Conservation (phyloP, 2,888 invertebrate genomes). For the Thecophora atra region DNA sequence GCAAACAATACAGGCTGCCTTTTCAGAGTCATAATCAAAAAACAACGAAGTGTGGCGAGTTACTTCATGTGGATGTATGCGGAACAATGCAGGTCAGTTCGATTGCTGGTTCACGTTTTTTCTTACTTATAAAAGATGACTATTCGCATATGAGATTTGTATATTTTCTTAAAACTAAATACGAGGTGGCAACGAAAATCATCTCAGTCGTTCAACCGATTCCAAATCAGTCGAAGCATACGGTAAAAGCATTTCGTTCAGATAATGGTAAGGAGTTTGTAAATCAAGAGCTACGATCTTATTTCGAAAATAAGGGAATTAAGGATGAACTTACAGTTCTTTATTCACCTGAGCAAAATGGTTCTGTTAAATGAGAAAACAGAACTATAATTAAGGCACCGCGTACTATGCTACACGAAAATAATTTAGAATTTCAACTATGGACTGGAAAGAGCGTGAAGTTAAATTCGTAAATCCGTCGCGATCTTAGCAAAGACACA, state of each 20-base stretch:
- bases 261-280: conserved; percentile 2
- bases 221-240: background rate
- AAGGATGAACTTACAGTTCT: conserved; percentile 39
- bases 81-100: no score
- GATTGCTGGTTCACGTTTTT: no score
- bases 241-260: background rate
- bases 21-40: no score
- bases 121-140: no score
- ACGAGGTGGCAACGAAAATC: conserved; percentile 26
- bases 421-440: conserved; percentile 46
- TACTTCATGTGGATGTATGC: no score
- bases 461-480: no score
- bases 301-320: conserved; percentile 38
- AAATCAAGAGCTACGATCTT: conserved; percentile 27
- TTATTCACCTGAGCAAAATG: conserved; percentile 54
- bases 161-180: conserved; percentile 32
- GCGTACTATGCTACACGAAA: conserved; percentile 46
- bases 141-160: conserved; percentile 6
- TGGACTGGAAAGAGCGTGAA: no score
- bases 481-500: no score
- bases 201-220: background rate
- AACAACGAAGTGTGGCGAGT: no score
- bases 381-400: conserved; percentile 56
- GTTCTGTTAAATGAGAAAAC: conserved; percentile 57
- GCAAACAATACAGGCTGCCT: no score